Evolutionary conservation across 2,888 invertebrate genomes (phyloP).

Genomic region (Ctena decussata): DNA sequence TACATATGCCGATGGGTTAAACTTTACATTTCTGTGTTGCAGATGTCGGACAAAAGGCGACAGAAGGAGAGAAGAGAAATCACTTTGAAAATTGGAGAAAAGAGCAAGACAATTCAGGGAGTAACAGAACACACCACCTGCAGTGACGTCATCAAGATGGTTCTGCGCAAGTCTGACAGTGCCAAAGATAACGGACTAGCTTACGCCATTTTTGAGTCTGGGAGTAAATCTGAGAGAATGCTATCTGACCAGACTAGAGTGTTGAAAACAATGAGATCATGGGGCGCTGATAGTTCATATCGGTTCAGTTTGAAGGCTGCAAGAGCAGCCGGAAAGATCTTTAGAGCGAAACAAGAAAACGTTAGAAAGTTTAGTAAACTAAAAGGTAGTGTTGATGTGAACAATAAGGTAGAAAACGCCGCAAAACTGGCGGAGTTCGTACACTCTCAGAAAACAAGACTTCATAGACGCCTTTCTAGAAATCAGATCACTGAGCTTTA

Average conservation of each 20-base stretch:
- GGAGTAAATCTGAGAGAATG: constrained; percentile 53
- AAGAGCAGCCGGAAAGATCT: constrained; percentile 47
- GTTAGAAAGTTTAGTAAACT: constrained; percentile 25
- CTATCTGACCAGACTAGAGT: constrained; percentile 52
- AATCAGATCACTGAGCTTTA: constrained; percentile 50
- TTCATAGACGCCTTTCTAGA: constrained; percentile 17
- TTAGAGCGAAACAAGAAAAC: constrained; percentile 36
- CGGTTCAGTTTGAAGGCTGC: constrained; percentile 45
- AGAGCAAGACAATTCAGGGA: constrained; percentile 38
- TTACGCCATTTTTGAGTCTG: constrained; percentile 59
- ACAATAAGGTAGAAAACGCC: constrained; percentile 19
- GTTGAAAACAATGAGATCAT: constrained; percentile 54
- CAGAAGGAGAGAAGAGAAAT: neutral
- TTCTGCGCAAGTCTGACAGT: constrained; percentile 39
- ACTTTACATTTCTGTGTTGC: neutral
- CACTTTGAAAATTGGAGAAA: neutral
- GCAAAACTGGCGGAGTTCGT: constrained; percentile 26
- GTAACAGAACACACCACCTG: constrained; percentile 61
- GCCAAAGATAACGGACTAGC: constrained; percentile 30
- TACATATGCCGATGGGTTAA: no score
- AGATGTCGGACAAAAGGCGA: neutral
- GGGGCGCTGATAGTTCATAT: constrained; percentile 29
- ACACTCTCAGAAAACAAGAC: constrained; percentile 46
- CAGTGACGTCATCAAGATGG: constrained; percentile 65
- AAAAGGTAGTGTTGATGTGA: neutral